Evolutionary conservation across 2,888 invertebrate species (phyloP).

Genomic region (Tetragonisca angustula): DNA sequence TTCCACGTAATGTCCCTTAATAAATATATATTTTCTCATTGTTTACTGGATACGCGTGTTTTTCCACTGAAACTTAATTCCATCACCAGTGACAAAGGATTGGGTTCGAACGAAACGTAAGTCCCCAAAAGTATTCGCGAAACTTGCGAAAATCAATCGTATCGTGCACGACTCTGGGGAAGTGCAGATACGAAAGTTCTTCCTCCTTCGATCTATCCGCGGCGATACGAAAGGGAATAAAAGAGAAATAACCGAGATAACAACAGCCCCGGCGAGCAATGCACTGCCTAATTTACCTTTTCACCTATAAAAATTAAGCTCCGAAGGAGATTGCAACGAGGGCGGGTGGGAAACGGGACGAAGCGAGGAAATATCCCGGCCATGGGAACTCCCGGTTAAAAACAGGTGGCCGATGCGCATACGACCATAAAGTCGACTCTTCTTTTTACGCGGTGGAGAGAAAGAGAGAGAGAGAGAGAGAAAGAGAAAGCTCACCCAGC

Average conservation of each 20-base stretch:
- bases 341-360: not conserved
- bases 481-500: not conserved
- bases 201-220: not conserved
- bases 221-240: not conserved
- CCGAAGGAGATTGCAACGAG: not conserved
- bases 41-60: no score
- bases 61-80: no score
- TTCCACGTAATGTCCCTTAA: no score
- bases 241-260: not conserved
- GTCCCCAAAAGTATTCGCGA: no score
- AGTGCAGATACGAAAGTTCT: no score
- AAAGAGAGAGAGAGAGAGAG: not conserved
- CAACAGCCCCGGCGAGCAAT: not conserved
- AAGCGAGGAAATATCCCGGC: not conserved
- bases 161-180: no score
- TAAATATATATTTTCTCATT: no score
- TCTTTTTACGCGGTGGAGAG: constrained; percentile 14
- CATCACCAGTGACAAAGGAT: no score
- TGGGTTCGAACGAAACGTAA: no score
- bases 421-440: constrained; percentile 26
- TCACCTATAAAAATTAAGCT: not conserved
- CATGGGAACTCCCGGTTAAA: constrained; percentile 17
- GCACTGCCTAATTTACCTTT: not conserved
- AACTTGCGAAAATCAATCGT: no score
- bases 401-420: constrained; percentile 46